Percentiles rank a stretch among this genome's conserved stretches.
phyloP scores from a whole-genome alignment of 2,888 invertebrate genomes.

The Drosophila pegasa region DNA sequence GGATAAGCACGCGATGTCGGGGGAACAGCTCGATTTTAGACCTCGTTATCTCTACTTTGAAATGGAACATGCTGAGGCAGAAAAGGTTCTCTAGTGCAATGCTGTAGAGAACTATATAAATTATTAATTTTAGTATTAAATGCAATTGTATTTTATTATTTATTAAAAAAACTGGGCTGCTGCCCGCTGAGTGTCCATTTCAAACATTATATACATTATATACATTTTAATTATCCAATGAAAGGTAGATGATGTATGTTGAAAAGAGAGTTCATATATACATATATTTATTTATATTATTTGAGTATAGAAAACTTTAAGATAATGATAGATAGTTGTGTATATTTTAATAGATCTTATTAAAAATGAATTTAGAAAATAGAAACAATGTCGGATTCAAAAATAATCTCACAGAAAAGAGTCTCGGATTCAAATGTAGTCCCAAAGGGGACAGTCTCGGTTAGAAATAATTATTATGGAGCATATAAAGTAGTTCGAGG shows the following conservation, averaged over 20 bases:
- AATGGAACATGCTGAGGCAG: constrained; percentile 45
- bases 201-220: neutral
- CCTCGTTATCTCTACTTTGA: constrained; percentile 81
- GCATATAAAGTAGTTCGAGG: no score
- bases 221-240: neutral
- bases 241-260: neutral
- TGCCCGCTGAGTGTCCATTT: no score
- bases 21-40: constrained; percentile 68
- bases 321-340: no score
- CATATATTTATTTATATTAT: neutral
- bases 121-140: neutral
- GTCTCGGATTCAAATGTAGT: no score
- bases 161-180: no score
- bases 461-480: no score
- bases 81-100: constrained; percentile 26
- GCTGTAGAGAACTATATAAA: neutral
- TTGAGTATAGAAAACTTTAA: no score
- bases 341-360: no score
- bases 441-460: no score
- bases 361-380: no score
- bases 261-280: neutral
- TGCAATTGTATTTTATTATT: neutral
- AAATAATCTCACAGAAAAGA: no score
- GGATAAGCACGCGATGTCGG: constrained; percentile 64
- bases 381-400: no score